phyloP scores from a whole-genome alignment of 1,140 invertebrate genomes.

The Drosophila trapezifrons region DNA sequence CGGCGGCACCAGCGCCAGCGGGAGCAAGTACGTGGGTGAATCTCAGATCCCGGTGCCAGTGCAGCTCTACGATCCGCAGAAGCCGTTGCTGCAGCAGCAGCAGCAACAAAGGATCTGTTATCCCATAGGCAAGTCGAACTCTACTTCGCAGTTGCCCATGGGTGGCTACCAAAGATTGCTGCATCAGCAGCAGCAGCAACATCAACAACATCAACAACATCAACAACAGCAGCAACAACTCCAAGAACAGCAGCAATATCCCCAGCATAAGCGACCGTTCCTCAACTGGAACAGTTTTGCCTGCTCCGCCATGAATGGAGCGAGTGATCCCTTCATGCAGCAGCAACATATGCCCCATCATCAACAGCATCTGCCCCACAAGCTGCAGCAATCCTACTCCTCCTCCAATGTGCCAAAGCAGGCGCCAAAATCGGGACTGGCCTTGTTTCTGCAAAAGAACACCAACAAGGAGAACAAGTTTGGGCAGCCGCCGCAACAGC shows the following conservation, averaged over 20 bases:
- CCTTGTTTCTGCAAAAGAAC: slow-evolving; percentile 67
- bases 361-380: slow-evolving; percentile 50
- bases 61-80: slow-evolving; percentile 71
- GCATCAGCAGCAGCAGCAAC: slow-evolving; percentile 61
- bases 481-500: slow-evolving; percentile 51
- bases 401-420: slow-evolving; percentile 69
- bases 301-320: slow-evolving; percentile 70
- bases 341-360: slow-evolving; percentile 50
- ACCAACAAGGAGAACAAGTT: slow-evolving; percentile 81
- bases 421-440: slow-evolving; percentile 53
- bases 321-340: slow-evolving; percentile 75
- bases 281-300: slow-evolving; percentile 79
- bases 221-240: slow-evolving; percentile 35
- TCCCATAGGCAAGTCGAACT: slow-evolving; percentile 79
- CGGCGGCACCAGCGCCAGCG: slow-evolving; percentile 32
- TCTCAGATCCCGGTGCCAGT: slow-evolving; percentile 75
- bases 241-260: slow-evolving; percentile 58
- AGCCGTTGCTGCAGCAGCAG: slow-evolving; percentile 65
- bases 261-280: slow-evolving; percentile 76
- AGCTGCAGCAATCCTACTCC: slow-evolving; percentile 74
- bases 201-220: slow-evolving; percentile 32
- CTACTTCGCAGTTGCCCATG: slow-evolving; percentile 76
- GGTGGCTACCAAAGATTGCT: slow-evolving; percentile 62
- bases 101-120: slow-evolving; percentile 57
- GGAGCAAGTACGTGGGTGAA: slow-evolving; percentile 50